These are phyloP conservation scores for Diarsia rubi DNA, from an alignment of 2,888 invertebrate genomes.

Conservation along the genomic window DNA sequence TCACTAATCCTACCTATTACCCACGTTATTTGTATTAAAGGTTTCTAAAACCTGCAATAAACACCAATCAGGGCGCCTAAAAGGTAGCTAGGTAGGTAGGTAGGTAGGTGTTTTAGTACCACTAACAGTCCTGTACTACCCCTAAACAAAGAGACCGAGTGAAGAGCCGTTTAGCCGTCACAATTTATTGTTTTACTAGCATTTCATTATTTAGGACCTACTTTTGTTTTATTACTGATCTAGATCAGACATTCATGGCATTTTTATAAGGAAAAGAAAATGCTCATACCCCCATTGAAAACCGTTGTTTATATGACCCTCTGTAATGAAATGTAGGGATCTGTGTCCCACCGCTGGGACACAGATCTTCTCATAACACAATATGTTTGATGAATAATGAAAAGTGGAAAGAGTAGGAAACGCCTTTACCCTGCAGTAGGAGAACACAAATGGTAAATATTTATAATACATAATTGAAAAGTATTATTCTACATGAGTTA, in stretches of 20 bases:
- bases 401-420: background rate
- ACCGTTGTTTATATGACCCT: background rate
- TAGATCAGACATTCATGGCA: conserved; percentile 2
- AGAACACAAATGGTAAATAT: background rate
- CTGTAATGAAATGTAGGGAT: background rate
- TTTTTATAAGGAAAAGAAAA: background rate
- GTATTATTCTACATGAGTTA: background rate
- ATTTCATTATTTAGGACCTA: conserved; percentile 29
- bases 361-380: background rate
- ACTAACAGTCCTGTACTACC: background rate
- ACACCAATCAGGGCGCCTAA: conserved; percentile 25
- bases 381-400: background rate
- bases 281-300: background rate
- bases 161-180: background rate
- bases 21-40: background rate
- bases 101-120: conserved; percentile 30
- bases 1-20: background rate
- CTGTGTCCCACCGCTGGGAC: background rate
- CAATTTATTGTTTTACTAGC: conserved; percentile 17
- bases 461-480: background rate
- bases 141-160: conserved; percentile 25
- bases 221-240: conserved; percentile 13
- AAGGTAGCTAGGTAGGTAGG: conserved; percentile 9
- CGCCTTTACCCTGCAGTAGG: background rate
- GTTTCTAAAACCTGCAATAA: conserved; percentile 30